A percentile compares a stretch with the other conserved stretches of the same genome.
phyloP scores from a whole-genome alignment of 2,797 vertebrate genomes.

The Neopelma chrysocephalum region DNA sequence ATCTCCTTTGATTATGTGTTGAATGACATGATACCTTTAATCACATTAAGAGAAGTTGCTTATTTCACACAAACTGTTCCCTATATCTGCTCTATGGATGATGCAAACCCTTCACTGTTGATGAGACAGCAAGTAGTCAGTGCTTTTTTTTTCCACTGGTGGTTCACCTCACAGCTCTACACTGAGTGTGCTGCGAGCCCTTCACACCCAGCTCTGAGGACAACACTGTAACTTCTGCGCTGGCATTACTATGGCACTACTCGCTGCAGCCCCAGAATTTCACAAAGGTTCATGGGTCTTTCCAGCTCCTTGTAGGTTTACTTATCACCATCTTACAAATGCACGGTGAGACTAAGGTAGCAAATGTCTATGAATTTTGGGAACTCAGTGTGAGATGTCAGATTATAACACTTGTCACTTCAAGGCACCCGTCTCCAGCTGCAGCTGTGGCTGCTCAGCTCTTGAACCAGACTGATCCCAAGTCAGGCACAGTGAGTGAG shows the following conservation, averaged over 20 bases:
- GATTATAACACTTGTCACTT: not conserved
- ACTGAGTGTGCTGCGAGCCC: not conserved
- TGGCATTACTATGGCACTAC: not conserved
- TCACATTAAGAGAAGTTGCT: not conserved
- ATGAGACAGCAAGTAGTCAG: not conserved
- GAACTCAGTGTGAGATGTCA: not conserved
- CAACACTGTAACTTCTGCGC: not conserved
- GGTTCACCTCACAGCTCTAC: not conserved
- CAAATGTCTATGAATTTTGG: not conserved
- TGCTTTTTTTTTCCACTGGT: not conserved
- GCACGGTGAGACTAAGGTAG: not conserved
- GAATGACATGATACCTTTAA: not conserved
- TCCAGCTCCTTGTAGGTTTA: not conserved
- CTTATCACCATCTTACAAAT: not conserved
- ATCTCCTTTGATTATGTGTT: not conserved
- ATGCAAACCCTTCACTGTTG: not conserved
- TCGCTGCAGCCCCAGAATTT: not conserved
- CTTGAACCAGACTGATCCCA: not conserved
- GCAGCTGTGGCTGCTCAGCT: not conserved
- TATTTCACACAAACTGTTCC: not conserved
- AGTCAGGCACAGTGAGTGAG: not conserved
- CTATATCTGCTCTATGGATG: not conserved
- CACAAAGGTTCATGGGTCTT: not conserved
- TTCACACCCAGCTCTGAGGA: not conserved
- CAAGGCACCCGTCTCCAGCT: not conserved